Conservation (phyloP, 1,140 invertebrate species). For the Macrobrachium rosenbergii region DNA sequence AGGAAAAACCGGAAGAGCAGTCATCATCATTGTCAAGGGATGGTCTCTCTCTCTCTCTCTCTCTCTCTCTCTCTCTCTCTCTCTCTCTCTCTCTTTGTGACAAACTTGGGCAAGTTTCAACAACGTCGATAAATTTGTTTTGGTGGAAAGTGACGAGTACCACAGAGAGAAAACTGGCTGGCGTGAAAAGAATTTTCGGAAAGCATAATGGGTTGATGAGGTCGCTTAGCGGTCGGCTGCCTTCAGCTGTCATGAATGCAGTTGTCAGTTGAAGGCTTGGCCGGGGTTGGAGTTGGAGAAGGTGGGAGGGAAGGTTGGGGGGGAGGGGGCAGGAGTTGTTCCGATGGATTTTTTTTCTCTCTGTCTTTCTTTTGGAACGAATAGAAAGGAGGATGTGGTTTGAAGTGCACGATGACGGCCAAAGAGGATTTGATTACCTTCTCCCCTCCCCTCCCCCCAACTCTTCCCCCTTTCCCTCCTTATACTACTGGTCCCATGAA, state of each 20-base stretch:
- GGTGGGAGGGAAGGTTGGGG: too few species aligned
- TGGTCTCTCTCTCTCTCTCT: too few species aligned
- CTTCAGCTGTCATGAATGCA: not conserved
- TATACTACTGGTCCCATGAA: not conserved
- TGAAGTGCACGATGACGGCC: too few species aligned
- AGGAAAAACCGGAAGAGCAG: too few species aligned
- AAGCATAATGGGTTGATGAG: not conserved
- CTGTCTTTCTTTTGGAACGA: slow-evolving; percentile 2
- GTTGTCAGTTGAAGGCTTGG: not conserved
- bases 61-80: slow-evolving; percentile 1
- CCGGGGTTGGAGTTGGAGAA: not conserved
- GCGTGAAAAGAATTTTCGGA: too few species aligned
- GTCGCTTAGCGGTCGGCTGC: not conserved
- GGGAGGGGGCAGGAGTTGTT: not conserved
- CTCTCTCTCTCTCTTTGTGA: not conserved
- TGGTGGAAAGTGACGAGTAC: too few species aligned
- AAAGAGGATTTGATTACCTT: not conserved
- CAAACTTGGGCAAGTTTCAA: not conserved
- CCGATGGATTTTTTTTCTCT: not conserved
- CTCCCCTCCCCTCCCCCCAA: too few species aligned
- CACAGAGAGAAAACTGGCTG: too few species aligned
- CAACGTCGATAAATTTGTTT: not conserved
- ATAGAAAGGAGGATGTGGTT: too few species aligned
- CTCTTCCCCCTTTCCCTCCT: not conserved
- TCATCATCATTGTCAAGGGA: too few species aligned